phyloP scores from a whole-genome alignment of 2,888 invertebrate genomes.

The Andrena camellia region DNA sequence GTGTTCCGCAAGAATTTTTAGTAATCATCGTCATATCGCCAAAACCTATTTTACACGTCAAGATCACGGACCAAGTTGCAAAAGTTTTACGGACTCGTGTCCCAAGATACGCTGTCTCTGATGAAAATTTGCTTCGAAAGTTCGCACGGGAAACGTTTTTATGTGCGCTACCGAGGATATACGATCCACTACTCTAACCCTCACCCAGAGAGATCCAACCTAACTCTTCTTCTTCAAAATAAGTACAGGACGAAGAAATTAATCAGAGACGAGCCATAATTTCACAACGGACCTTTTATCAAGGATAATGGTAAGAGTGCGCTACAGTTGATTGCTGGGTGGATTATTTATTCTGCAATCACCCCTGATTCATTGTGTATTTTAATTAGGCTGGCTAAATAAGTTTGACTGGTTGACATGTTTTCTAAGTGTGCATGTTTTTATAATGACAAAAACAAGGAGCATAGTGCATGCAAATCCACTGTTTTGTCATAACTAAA shows the following conservation, averaged over 20 bases:
- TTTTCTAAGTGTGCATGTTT: too few species aligned
- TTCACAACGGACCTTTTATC: not conserved
- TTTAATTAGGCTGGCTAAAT: too few species aligned
- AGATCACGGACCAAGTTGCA: not conserved
- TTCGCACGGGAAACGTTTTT: not conserved
- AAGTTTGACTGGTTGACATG: too few species aligned
- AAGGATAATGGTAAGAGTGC: too few species aligned
- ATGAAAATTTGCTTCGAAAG: constrained; percentile 10
- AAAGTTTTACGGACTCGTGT: not conserved
- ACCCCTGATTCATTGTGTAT: too few species aligned
- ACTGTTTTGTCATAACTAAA: too few species aligned
- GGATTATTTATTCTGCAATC: too few species aligned
- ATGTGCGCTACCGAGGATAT: not conserved
- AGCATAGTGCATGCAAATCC: too few species aligned
- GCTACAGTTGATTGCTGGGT: not conserved
- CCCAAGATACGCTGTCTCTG: not conserved
- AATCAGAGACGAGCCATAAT: not conserved
- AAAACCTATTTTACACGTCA: not conserved
- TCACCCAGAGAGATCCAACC: not conserved
- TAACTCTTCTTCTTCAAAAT: not conserved
- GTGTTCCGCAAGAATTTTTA: not conserved
- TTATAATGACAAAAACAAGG: too few species aligned
- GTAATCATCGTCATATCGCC: not conserved
- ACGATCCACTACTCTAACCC: not conserved
- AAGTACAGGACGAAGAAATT: not conserved